Evolutionary conservation across 2,797 vertebrate genomes (phyloP).

Genomic region (Pseudochirops corinnae): DNA sequence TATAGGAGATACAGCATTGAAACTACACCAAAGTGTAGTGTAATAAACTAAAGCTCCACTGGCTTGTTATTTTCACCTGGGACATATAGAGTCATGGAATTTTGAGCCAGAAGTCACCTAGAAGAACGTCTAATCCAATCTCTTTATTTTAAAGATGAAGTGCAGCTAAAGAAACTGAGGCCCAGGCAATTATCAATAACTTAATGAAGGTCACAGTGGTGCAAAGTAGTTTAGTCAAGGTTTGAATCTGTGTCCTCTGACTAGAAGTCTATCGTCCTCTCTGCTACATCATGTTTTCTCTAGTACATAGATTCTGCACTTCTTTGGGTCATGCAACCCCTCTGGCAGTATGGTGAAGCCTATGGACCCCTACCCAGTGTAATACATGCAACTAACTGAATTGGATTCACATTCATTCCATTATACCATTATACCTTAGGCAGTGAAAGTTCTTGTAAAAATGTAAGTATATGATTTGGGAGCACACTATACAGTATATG

Average conservation of each 20-base stretch:
- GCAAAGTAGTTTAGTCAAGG: background rate
- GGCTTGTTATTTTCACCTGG: background rate
- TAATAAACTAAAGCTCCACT: too few species aligned
- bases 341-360: background rate
- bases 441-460: background rate
- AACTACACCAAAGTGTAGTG: background rate
- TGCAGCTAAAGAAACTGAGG: background rate
- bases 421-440: background rate
- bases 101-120: background rate
- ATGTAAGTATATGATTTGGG: background rate
- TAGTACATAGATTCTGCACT: background rate
- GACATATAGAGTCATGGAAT: background rate
- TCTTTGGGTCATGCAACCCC: background rate
- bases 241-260: background rate
- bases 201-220: background rate
- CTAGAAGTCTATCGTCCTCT: background rate
- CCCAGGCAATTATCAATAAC: background rate
- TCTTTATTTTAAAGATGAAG: background rate
- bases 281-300: background rate
- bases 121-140: background rate
- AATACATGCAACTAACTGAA: background rate
- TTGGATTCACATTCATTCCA: background rate
- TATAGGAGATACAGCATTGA: background rate
- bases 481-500: background rate
- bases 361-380: background rate